Percentiles rank a stretch among this genome's conserved stretches.
These are phyloP conservation scores for Timema podura DNA, from an alignment of 2,888 invertebrate species.

Conservation along the genomic window DNA sequence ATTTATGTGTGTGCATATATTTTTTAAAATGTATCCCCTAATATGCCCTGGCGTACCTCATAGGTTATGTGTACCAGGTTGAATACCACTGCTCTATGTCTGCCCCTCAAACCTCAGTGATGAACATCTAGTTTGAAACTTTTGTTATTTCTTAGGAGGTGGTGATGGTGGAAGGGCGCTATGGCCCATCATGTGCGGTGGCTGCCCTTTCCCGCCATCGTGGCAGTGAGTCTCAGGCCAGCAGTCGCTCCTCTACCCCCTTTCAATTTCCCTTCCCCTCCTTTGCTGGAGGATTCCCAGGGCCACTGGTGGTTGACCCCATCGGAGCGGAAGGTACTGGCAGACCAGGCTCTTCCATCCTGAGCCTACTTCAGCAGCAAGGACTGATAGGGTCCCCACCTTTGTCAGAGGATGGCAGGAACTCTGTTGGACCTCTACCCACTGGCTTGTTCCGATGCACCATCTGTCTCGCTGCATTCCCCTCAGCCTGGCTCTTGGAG, in stretches of 20 bases:
- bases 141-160: constrained; percentile 33
- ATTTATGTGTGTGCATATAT: too few species aligned
- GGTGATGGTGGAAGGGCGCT: constrained; percentile 37
- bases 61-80: too few species aligned
- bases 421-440: constrained; percentile 30
- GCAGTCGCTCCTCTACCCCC: constrained; percentile 52
- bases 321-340: constrained; percentile 37
- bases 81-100: too few species aligned
- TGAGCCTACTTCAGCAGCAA: constrained; percentile 50
- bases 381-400: constrained; percentile 42
- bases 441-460: constrained; percentile 60
- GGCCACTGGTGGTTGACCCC: constrained; percentile 48
- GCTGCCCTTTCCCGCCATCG: constrained; percentile 30
- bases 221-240: constrained; percentile 44
- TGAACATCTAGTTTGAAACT: too few species aligned
- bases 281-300: constrained; percentile 47
- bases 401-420: constrained; percentile 28
- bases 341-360: constrained; percentile 30
- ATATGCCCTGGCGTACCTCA: too few species aligned
- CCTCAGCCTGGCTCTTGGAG: constrained; percentile 81
- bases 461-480: constrained; percentile 81
- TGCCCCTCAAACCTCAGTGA: too few species aligned
- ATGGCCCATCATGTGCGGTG: constrained; percentile 32
- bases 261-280: constrained; percentile 55
- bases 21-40: too few species aligned